Base-by-base conservation (phyloP, 2,888 invertebrate genomes). In the Antheraea yamamai region DNA sequence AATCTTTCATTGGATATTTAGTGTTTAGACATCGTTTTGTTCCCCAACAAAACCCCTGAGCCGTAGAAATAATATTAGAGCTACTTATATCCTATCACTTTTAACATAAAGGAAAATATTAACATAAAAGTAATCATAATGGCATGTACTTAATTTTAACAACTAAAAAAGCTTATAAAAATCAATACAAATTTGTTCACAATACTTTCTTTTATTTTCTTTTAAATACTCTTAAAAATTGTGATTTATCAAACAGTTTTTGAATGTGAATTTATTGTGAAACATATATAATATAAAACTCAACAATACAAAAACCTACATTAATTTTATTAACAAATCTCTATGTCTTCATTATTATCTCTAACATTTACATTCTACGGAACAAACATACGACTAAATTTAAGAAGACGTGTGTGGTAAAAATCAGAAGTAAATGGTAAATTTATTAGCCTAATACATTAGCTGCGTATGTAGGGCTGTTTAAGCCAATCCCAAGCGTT, bases 41-140 rank as follows among this genome's bases (percentile, higher is more conserved):
- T 66, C 12, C 4, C 16, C 64, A 30, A 55, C 23, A 73, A 73
- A 68, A 73, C 35, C 76, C 66, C 35, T 74, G 76, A 72, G 18
- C 52, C 55, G 79, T 79, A 79, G 39, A 39, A 77, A 77, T 82
- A 80, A 66, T 66, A 1, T 30, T 84, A 84, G 83, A 79, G 88
- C 89, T 82, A 85, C 82, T 93, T 92, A 93, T 84, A 84, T 83
- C 89, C 88, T 87, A 85, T 92, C 91, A 89, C 87, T 82, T 64
- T 85, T 92, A 92, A 93, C 83, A 81, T 75, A 76, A 61, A 66
- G 10, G 26, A 66, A 26, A 66, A 66, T 66, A 26, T 14, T 64
- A 64, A 64, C 14, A 10, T 14, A 64, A 23, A 64, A 16, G 26
- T 66, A 66, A 26, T 26, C 64, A 30, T 16, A 1, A 30, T 30